A percentile compares a stretch with the other conserved stretches of the same genome.
Evolutionary conservation across 2,113 vertebrate genomes (phyloP).

Genomic region (Lycocorax pyrrhopterus): DNA sequence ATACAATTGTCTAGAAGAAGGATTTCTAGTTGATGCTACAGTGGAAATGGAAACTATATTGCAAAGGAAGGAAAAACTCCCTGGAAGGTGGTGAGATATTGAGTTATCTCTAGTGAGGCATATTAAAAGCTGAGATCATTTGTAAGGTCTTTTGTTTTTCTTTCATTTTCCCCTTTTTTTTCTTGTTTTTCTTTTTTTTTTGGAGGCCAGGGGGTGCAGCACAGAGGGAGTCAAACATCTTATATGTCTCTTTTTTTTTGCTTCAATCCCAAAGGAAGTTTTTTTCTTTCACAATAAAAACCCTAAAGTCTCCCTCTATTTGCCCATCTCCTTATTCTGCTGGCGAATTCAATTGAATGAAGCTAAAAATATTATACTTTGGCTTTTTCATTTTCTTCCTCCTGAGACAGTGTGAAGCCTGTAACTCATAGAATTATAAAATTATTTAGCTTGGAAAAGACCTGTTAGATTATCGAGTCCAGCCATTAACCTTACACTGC

Average conservation of each 20-base stretch:
- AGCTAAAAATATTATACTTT: not conserved
- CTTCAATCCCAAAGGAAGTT: not conserved
- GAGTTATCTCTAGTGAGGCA: not conserved
- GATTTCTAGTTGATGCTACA: not conserved
- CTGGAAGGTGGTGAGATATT: not conserved
- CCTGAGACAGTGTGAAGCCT: not conserved
- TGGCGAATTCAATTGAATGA: not conserved
- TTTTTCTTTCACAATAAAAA: not conserved
- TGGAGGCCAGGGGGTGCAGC: accelerated
- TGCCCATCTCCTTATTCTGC: not conserved
- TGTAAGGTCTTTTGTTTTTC: accelerated
- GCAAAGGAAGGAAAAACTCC: not conserved
- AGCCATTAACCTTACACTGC: not conserved
- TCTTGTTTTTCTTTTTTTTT: too few species aligned
- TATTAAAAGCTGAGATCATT: not conserved
- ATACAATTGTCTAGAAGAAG: not conserved
- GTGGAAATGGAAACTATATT: not conserved
- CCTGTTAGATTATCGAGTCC: accelerated
- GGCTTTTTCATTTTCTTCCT: not conserved
- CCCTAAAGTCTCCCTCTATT: not conserved
- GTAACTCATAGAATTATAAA: not conserved
- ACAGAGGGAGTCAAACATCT: not conserved
- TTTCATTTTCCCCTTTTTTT: not conserved
- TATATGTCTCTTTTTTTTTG: accelerated
- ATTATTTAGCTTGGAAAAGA: not conserved